These are phyloP conservation scores for Xanthia togata DNA, from an alignment of 2,888 invertebrate genomes.

Conservation along the genomic window DNA sequence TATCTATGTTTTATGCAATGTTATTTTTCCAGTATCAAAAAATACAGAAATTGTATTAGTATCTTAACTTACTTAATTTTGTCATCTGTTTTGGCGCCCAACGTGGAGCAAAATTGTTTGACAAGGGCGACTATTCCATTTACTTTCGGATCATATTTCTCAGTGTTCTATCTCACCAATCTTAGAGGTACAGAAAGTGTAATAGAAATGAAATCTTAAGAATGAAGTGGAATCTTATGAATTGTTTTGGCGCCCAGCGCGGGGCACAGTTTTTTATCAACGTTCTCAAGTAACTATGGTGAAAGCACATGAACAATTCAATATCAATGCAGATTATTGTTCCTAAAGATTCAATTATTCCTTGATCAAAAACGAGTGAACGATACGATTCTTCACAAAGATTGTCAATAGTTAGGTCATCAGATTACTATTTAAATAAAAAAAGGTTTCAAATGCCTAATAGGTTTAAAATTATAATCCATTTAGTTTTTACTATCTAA, in stretches of 20 bases:
- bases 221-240: background rate
- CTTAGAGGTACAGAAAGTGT: background rate
- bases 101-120: background rate
- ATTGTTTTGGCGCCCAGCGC: conserved; percentile 2
- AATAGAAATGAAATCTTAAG: too few relatives aligned
- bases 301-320: background rate
- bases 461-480: background rate
- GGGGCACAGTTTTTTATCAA: background rate
- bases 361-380: background rate
- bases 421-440: conserved; percentile 1
- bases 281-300: background rate
- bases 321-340: background rate
- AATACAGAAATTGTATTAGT: background rate
- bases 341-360: too few relatives aligned
- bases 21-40: background rate
- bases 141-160: background rate
- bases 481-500: too few relatives aligned
- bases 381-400: background rate
- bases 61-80: background rate
- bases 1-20: background rate
- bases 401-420: background rate
- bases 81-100: conserved; percentile 9
- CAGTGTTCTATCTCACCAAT: background rate
- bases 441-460: background rate
- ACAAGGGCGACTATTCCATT: background rate